phyloP scores from a whole-genome alignment of 2,888 invertebrate species.

The Laothoe populi region DNA sequence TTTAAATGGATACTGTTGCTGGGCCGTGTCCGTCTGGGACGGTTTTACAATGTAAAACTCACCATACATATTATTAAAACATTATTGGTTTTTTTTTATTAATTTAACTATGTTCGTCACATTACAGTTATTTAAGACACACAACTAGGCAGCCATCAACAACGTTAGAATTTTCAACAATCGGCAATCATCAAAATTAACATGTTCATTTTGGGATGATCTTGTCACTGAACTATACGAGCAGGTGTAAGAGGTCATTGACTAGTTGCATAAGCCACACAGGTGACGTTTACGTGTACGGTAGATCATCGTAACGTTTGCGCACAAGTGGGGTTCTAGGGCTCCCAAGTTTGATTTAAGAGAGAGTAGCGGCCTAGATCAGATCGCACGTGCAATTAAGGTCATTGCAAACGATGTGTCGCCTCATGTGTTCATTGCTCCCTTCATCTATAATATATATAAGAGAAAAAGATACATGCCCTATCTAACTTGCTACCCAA shows the following conservation, averaged over 20 bases:
- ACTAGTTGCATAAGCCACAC: conserved; percentile 72
- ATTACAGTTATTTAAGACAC: background rate
- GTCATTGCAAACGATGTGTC: conserved; percentile 73
- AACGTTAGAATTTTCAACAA: conserved; percentile 60
- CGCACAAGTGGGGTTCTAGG: conserved; percentile 78
- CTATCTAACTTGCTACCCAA: too few species aligned
- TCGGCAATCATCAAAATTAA: conserved; percentile 51
- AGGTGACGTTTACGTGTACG: conserved; percentile 60
- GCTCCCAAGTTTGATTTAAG: conserved; percentile 81
- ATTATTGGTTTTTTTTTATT: conserved; percentile 10
- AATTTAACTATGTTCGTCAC: background rate
- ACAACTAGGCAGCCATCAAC: background rate
- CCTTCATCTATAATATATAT: conserved; percentile 6
- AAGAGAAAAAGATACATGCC: background rate
- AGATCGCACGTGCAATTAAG: conserved; percentile 75
- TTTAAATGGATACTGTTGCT: conserved; percentile 60
- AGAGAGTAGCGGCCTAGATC: conserved; percentile 80
- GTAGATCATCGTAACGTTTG: conserved; percentile 62
- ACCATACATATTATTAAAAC: conserved; percentile 7
- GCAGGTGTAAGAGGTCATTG: conserved; percentile 69
- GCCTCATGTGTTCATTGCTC: conserved; percentile 39
- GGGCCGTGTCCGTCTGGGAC: conserved; percentile 42
- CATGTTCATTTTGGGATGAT: conserved; percentile 55
- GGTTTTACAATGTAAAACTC: conserved; percentile 16
- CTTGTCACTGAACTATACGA: conserved; percentile 60